Percentiles rank a stretch among this genome's conserved stretches.
These are phyloP conservation scores for Pseudomyrmex concolor DNA, from an alignment of 1,140 invertebrate genomes.

Conservation along the genomic window DNA sequence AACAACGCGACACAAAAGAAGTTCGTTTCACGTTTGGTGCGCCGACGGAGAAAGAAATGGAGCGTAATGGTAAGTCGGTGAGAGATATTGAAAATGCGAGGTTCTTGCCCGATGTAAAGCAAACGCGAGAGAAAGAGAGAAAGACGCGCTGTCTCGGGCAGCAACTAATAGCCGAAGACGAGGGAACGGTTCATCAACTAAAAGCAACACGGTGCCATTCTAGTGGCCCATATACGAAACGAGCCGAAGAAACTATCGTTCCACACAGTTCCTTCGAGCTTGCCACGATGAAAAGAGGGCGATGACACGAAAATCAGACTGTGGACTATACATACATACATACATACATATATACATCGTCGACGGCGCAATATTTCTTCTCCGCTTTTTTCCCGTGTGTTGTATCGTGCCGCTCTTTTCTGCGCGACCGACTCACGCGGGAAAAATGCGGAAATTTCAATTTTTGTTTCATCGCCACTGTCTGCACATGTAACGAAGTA, in stretches of 20 bases:
- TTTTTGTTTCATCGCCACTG: slow-evolving; percentile 35
- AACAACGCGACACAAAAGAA: slow-evolving; percentile 17
- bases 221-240: slow-evolving; percentile 71
- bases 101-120: slow-evolving; percentile 27
- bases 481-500: neutral
- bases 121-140: slow-evolving; percentile 3
- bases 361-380: neutral
- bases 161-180: slow-evolving; percentile 48
- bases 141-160: slow-evolving; percentile 3
- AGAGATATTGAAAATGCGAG: slow-evolving; percentile 35
- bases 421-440: neutral
- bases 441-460: neutral
- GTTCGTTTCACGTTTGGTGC: neutral
- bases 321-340: neutral
- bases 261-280: slow-evolving; percentile 22
- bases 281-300: slow-evolving; percentile 30
- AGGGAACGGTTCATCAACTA: slow-evolving; percentile 74
- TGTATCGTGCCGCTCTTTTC: neutral
- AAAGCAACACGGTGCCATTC: slow-evolving; percentile 73
- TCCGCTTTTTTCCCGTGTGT: slow-evolving; percentile 1
- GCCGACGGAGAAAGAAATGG: neutral
- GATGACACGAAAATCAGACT: slow-evolving; percentile 48
- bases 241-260: slow-evolving; percentile 58
- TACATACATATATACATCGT: neutral
- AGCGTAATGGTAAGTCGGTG: slow-evolving; percentile 1